A percentile compares a stretch with the other conserved stretches of the same genome.
phyloP scores from a whole-genome alignment of 2,113 vertebrate species.

The Chroicocephalus ridibundus region DNA sequence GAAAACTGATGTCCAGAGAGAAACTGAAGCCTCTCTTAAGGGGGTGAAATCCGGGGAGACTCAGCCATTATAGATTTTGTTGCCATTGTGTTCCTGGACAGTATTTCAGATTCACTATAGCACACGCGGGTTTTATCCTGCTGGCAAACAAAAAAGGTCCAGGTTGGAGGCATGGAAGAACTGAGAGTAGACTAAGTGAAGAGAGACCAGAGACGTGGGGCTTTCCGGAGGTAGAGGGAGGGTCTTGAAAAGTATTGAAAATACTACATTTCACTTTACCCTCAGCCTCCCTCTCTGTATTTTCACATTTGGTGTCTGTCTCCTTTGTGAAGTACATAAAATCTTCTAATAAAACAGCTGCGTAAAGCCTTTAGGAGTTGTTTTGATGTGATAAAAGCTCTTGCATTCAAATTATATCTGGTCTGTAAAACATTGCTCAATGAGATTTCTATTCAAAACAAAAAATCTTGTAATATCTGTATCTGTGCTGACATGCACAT shows the following conservation, averaged over 20 bases:
- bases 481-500: not conserved
- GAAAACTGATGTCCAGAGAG: not conserved
- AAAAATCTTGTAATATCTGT: not conserved
- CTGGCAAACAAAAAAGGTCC: not conserved
- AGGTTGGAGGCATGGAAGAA: not conserved
- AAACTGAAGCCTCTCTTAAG: not conserved
- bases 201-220: not conserved
- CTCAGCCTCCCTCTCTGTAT: not conserved
- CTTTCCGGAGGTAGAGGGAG: not conserved
- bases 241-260: not conserved
- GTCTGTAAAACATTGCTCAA: not conserved
- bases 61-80: not conserved
- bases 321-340: slow-evolving; percentile 41
- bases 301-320: slow-evolving; percentile 14
- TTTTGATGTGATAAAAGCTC: not conserved
- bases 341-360: not conserved
- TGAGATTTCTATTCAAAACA: not conserved
- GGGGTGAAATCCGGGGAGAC: not conserved
- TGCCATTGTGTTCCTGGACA: not conserved
- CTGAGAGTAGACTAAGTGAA: not conserved
- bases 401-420: not conserved
- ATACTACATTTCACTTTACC: not conserved
- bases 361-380: slow-evolving; percentile 16
- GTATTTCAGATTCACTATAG: not conserved
- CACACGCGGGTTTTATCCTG: not conserved